Evolutionary conservation across 2,888 invertebrate species (phyloP).

Genomic region (Oxystoma pomonae): DNA sequence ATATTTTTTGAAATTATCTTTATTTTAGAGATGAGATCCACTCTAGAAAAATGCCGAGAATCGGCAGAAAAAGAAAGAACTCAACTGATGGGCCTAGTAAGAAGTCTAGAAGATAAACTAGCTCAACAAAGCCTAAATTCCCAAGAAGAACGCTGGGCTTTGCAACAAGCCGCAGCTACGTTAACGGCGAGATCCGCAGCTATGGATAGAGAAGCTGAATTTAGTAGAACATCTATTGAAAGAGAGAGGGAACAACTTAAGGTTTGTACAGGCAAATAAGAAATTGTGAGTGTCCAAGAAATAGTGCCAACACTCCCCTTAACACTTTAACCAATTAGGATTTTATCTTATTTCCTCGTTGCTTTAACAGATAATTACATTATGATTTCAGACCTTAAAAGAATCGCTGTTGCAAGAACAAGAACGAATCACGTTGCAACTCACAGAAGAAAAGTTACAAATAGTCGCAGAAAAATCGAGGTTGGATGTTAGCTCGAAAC

Average conservation of each 20-base stretch:
- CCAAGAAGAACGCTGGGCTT: slow-evolving; percentile 38
- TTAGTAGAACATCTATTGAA: slow-evolving; percentile 54
- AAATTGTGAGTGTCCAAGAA: not conserved
- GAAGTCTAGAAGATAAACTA: slow-evolving; percentile 55
- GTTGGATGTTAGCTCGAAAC: slow-evolving; percentile 41
- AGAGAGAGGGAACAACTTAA: slow-evolving; percentile 59
- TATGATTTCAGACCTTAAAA: slow-evolving; percentile 50
- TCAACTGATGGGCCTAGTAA: slow-evolving; percentile 52
- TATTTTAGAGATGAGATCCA: slow-evolving; percentile 52
- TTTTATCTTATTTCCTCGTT: no score
- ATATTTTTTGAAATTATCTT: not conserved
- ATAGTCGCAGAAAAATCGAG: slow-evolving; percentile 44
- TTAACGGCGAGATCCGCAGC: slow-evolving; percentile 60
- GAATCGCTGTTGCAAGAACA: slow-evolving; percentile 58
- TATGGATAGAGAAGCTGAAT: slow-evolving; percentile 57
- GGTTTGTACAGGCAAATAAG: slow-evolving; percentile 38
- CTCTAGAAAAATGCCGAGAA: slow-evolving; percentile 54
- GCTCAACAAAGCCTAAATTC: slow-evolving; percentile 55
- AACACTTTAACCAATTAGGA: no score
- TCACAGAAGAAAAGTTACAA: slow-evolving; percentile 56
- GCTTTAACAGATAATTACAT: no score
- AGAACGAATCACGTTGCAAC: slow-evolving; percentile 54
- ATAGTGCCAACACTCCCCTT: no score
- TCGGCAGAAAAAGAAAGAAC: slow-evolving; percentile 54
- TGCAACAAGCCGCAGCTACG: slow-evolving; percentile 59